phyloP scores from a whole-genome alignment of 2,797 vertebrate species.

The Chaetophractus vellerosus region DNA sequence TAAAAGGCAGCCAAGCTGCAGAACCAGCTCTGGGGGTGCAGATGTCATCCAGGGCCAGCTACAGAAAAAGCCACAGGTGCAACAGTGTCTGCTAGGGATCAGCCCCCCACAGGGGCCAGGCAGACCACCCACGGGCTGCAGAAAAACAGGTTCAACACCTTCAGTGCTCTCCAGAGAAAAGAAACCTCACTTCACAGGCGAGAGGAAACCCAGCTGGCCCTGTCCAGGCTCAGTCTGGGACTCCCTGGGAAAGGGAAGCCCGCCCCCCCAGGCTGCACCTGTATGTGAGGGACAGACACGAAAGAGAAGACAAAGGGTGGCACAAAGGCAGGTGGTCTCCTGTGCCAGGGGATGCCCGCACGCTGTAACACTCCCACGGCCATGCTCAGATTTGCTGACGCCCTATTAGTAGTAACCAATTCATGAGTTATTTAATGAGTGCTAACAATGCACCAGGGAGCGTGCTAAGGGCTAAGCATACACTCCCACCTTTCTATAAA shows the following conservation, averaged over 20 bases:
- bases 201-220: neutral
- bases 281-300: neutral
- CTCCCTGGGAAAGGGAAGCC: neutral
- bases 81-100: neutral
- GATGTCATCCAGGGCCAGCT: neutral
- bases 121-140: neutral
- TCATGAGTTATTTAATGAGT: neutral
- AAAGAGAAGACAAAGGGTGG: neutral
- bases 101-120: neutral
- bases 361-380: neutral
- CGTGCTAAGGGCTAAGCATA: neutral
- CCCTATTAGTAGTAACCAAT: neutral
- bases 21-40: neutral
- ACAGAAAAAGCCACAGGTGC: neutral
- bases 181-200: neutral
- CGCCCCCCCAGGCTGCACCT: neutral
- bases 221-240: neutral
- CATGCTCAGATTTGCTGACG: neutral
- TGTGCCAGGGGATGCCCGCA: fast-evolving
- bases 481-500: neutral
- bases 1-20: neutral
- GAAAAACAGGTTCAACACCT: neutral
- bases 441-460: neutral
- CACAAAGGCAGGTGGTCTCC: neutral
- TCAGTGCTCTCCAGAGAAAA: neutral